Conservation (phyloP, 53 echinoderm and acorn worm species). For the Crossaster papposus region DNA sequence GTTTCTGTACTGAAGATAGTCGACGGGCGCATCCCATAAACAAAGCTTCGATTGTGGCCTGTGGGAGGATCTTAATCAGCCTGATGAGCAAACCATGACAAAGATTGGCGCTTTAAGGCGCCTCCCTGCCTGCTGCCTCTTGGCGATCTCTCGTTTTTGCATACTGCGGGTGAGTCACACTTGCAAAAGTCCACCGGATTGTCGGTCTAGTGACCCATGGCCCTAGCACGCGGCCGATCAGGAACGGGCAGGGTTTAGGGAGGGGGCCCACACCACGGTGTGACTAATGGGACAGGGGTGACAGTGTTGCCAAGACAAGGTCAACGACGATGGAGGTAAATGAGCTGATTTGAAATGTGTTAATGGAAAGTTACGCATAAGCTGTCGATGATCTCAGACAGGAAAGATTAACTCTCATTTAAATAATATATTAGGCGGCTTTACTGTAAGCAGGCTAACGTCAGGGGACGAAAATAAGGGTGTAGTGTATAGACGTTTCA, state of each 20-base stretch:
- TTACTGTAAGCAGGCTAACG: too few relatives aligned
- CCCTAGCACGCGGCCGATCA: background rate
- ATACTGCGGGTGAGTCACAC: constrained; percentile 35
- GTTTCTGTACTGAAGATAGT: too few relatives aligned
- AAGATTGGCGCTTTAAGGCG: constrained; percentile 6
- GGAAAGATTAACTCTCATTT: too few relatives aligned
- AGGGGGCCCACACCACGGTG: constrained; percentile 12
- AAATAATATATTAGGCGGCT: too few relatives aligned
- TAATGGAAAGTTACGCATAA: background rate
- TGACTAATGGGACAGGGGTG: constrained; percentile 20
- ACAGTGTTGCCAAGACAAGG: background rate
- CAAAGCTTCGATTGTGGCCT: background rate
- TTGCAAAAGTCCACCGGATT: constrained; percentile 31
- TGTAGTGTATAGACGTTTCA: too few relatives aligned
- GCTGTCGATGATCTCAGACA: background rate
- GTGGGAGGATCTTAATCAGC: background rate
- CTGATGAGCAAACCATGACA: background rate
- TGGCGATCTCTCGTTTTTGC: too few relatives aligned
- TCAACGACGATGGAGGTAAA: background rate
- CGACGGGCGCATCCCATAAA: too few relatives aligned
- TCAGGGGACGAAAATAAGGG: too few relatives aligned
- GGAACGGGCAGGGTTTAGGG: constrained; percentile 17
- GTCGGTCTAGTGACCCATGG: constrained; percentile 54
- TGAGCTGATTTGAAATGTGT: background rate
- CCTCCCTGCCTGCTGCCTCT: background rate